phyloP scores from a whole-genome alignment of 2,888 invertebrate species.

The Cephalotes varians region DNA sequence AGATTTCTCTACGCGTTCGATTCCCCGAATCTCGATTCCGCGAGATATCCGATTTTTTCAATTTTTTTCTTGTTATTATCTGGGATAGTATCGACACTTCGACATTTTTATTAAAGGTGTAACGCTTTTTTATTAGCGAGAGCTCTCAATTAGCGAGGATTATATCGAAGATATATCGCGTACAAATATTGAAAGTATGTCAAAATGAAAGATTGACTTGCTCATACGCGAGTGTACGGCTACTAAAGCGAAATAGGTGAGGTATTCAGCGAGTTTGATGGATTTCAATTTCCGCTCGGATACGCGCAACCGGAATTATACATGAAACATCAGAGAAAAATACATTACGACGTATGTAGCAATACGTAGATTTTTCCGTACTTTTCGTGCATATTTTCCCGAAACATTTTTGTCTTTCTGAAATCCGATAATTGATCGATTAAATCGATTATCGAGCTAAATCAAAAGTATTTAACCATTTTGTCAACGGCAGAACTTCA shows the following conservation, averaged over 20 bases:
- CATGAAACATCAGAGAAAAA: constrained; percentile 46
- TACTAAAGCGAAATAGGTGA: constrained; percentile 46
- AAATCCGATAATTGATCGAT: constrained; percentile 11
- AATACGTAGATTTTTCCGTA: not conserved
- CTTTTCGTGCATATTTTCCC: not conserved
- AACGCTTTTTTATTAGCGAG: constrained; percentile 21
- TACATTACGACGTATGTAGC: constrained; percentile 38
- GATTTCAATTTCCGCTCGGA: constrained; percentile 54
- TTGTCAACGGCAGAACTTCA: not conserved
- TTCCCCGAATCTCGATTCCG: not conserved
- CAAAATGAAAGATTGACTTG: constrained; percentile 50
- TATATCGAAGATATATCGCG: constrained; percentile 12
- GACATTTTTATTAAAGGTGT: constrained; percentile 17
- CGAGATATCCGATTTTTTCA: not conserved
- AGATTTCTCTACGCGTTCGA: not conserved
- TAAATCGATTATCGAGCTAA: not conserved
- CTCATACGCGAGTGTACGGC: constrained; percentile 31
- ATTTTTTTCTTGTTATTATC: not conserved
- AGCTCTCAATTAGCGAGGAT: constrained; percentile 40
- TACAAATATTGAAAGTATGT: constrained; percentile 45
- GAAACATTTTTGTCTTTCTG: constrained; percentile 23
- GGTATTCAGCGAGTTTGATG: constrained; percentile 52
- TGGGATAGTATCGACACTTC: not conserved
- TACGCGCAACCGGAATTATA: constrained; percentile 43
- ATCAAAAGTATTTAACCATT: not conserved